Evolutionary conservation across 2,113 vertebrate genomes (phyloP).

Genomic region (Setophaga kirtlandii): DNA sequence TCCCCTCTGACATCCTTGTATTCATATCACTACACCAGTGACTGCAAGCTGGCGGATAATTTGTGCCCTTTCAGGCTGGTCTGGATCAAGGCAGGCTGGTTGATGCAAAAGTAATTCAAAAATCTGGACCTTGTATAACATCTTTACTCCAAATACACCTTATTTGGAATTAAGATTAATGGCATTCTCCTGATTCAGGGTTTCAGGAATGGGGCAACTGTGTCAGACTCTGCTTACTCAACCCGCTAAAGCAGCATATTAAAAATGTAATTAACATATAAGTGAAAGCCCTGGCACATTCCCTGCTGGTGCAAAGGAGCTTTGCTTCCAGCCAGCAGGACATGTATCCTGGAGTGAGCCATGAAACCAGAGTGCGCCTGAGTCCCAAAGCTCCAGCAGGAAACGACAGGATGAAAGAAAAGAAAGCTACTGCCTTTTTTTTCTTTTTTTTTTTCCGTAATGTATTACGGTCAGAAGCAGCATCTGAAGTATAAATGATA

Average conservation of each 20-base stretch:
- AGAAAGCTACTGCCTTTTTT: background rate
- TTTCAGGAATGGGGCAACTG: background rate
- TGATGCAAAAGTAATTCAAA: constrained; percentile 1
- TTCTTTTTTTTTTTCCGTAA: background rate
- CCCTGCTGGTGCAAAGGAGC: background rate
- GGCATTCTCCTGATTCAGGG: background rate
- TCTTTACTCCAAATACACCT: background rate
- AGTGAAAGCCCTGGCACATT: background rate
- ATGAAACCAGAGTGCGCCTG: background rate
- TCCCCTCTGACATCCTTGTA: background rate
- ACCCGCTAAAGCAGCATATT: background rate
- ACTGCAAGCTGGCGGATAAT: background rate
- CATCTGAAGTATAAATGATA: background rate
- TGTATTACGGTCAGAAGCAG: background rate
- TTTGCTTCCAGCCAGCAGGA: background rate
- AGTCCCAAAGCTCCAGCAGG: background rate
- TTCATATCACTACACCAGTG: background rate
- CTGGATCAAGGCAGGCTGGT: background rate
- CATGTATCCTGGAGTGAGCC: background rate
- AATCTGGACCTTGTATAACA: background rate
- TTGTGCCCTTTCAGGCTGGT: background rate
- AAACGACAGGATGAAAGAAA: background rate
- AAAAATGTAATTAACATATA: constrained; percentile 11
- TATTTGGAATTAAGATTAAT: background rate
- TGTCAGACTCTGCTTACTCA: background rate